Conservation (phyloP, 2,888 invertebrate genomes). For the Clanis bilineata region DNA sequence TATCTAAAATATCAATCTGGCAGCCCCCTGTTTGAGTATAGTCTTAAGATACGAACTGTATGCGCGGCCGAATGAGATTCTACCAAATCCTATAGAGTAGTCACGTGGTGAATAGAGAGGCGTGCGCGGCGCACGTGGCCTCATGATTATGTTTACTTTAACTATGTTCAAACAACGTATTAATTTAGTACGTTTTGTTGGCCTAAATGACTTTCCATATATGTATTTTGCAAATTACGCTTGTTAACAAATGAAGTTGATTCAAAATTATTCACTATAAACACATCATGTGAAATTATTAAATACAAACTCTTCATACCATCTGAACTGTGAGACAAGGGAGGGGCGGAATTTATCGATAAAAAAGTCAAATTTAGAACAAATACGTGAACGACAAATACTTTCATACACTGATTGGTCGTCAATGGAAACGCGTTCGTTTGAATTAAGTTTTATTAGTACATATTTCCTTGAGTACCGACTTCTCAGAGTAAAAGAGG, state of each 20-base stretch:
- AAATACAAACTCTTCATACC: too few species aligned
- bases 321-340: too few species aligned
- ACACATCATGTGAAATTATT: too few species aligned
- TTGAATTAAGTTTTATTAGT: too few species aligned
- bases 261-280: too few species aligned
- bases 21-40: slow-evolving; percentile 73
- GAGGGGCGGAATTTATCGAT: too few species aligned
- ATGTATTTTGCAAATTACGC: slow-evolving; percentile 7
- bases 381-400: too few species aligned
- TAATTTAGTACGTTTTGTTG: slow-evolving; percentile 75
- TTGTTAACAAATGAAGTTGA: neutral
- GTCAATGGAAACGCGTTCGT: too few species aligned
- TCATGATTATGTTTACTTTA: slow-evolving; percentile 76
- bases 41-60: slow-evolving; percentile 74
- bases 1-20: slow-evolving; percentile 76
- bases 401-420: too few species aligned
- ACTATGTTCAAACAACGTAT: slow-evolving; percentile 80
- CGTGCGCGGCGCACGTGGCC: slow-evolving; percentile 70
- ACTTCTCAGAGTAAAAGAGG: too few species aligned
- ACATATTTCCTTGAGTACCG: too few species aligned
- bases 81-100: slow-evolving; percentile 68
- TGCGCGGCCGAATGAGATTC: slow-evolving; percentile 68
- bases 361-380: too few species aligned
- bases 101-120: slow-evolving; percentile 53
- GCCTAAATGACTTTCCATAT: slow-evolving; percentile 67